These are phyloP conservation scores for Tenrec ecaudatus DNA, from an alignment of 2,113 vertebrate genomes.

Conservation along the genomic window DNA sequence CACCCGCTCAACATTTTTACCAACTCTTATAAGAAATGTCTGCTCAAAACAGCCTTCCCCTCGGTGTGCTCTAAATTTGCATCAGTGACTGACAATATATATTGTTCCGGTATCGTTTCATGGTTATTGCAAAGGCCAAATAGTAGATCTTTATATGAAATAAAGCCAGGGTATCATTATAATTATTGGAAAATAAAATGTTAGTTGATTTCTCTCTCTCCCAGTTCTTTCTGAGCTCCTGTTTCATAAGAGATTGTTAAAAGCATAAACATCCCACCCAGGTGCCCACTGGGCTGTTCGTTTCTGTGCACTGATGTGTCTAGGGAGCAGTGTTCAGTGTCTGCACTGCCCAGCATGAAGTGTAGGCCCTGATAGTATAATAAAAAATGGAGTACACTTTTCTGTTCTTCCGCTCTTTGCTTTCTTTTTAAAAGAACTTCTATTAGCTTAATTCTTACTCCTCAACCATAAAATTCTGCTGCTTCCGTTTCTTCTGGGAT, in stretches of 20 bases:
- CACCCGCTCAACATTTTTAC: neutral
- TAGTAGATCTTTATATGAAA: neutral
- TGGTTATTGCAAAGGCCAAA: neutral
- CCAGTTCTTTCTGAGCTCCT: neutral
- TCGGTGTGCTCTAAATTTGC: neutral
- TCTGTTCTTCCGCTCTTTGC: too few species aligned
- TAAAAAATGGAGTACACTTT: neutral
- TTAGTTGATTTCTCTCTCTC: neutral
- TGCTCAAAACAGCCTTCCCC: neutral
- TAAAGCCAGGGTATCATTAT: neutral
- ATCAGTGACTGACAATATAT: neutral
- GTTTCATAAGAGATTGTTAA: neutral
- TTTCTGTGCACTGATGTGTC: neutral
- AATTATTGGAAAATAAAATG: neutral
- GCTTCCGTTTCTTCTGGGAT: too few species aligned
- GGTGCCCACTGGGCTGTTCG: neutral
- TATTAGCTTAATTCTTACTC: too few species aligned
- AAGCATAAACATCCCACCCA: neutral
- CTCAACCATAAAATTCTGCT: too few species aligned
- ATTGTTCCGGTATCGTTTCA: constrained; percentile 11
- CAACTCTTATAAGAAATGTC: neutral
- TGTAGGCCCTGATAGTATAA: neutral
- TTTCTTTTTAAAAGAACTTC: too few species aligned
- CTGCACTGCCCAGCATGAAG: neutral
- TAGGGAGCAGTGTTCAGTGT: neutral